phyloP scores from a whole-genome alignment of 2,113 vertebrate genomes.

The Salvelinus alpinus region DNA sequence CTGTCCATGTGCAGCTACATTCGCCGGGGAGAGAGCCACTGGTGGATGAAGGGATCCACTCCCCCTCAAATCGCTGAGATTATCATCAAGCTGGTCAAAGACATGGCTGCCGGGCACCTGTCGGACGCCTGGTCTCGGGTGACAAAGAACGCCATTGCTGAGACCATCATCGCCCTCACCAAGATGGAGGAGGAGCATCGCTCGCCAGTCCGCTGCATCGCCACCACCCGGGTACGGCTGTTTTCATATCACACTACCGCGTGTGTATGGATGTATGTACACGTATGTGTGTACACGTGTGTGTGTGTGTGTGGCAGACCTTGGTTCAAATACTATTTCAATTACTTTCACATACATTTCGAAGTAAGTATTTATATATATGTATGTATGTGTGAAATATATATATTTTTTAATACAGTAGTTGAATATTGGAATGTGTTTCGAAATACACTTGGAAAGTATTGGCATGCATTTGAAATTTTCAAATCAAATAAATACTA shows the following conservation, averaged over 20 bases:
- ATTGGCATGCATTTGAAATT: too few species aligned
- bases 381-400: too few species aligned
- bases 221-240: slow-evolving; percentile 87
- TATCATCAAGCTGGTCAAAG: slow-evolving; percentile 97
- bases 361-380: too few species aligned
- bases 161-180: slow-evolving; percentile 98
- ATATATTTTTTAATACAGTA: too few species aligned
- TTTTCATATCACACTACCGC: neutral
- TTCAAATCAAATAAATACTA: too few species aligned
- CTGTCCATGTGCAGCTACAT: slow-evolving; percentile 80
- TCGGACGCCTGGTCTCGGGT: slow-evolving; percentile 98
- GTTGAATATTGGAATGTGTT: too few species aligned
- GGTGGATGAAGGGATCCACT: slow-evolving; percentile 99
- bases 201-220: slow-evolving; percentile 93
- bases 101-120: slow-evolving; percentile 97
- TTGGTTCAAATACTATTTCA: too few species aligned
- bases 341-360: too few species aligned
- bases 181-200: slow-evolving; percentile 99
- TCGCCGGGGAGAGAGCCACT: slow-evolving; percentile 95
- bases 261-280: too few species aligned
- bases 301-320: too few species aligned
- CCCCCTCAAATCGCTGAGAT: slow-evolving; percentile 98
- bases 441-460: too few species aligned
- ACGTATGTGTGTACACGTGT: too few species aligned
- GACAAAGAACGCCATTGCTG: slow-evolving; percentile 97